Percentiles rank a stretch among this genome's conserved stretches.
Conservation (phyloP, 2,113 vertebrate genomes). For the Diadophis punctatus region DNA sequence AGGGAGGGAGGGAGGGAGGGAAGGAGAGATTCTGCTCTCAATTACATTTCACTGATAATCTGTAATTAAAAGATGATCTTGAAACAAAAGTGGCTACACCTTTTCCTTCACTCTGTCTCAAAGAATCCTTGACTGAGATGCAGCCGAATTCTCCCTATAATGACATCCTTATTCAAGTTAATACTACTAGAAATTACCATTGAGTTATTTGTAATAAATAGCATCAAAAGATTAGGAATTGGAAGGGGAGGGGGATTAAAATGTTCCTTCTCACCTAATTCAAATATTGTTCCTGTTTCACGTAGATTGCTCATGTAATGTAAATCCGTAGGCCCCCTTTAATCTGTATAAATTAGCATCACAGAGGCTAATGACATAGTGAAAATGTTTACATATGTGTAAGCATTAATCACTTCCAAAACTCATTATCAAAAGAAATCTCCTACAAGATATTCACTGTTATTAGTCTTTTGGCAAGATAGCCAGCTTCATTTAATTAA, state of each 20-base stretch:
- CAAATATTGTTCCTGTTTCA: slow-evolving; percentile 15
- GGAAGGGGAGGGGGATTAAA: neutral
- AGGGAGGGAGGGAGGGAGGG: neutral
- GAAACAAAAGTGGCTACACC: neutral
- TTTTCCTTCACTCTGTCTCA: neutral
- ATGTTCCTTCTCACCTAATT: neutral
- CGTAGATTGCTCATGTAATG: slow-evolving; percentile 3
- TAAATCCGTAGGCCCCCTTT: neutral
- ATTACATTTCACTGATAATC: neutral
- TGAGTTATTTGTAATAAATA: neutral
- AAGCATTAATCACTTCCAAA: slow-evolving; percentile 40
- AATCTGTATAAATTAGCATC: slow-evolving; percentile 43
- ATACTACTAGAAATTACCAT: neutral
- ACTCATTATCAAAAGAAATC: slow-evolving; percentile 30
- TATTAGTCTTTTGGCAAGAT: slow-evolving; percentile 36
- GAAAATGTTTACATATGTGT: slow-evolving; percentile 40
- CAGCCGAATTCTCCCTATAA: neutral
- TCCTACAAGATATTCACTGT: slow-evolving; percentile 28
- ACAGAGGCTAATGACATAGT: slow-evolving; percentile 22
- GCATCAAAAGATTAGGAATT: neutral
- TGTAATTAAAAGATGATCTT: slow-evolving; percentile 9
- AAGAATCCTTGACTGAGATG: neutral
- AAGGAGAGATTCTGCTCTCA: neutral
- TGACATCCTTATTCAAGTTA: neutral
- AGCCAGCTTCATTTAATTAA: slow-evolving; percentile 42